These are phyloP conservation scores for Achroia grisella DNA, from an alignment of 1,140 invertebrate genomes.

Conservation along the genomic window DNA sequence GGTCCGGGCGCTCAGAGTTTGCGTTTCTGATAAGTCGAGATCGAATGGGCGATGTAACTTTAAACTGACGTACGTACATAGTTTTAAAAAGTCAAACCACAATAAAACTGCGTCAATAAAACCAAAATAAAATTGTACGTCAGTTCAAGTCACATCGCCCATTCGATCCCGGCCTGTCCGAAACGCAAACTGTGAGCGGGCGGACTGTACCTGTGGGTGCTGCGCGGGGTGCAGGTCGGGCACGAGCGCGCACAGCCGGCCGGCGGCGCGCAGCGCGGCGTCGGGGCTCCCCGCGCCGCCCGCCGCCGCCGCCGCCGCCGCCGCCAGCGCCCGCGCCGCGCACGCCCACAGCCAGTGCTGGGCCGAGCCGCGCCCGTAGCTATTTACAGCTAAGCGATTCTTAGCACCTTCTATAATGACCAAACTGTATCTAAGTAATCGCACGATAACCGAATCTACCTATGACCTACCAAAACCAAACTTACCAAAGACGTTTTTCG, in stretches of 20 bases:
- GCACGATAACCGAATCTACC: not conserved
- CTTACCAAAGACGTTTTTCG: no score
- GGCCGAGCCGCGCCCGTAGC: constrained; percentile 27
- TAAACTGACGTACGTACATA: no score
- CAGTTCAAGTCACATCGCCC: no score
- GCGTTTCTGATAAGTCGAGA: no score
- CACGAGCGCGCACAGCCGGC: constrained; percentile 18
- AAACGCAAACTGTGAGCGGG: no score
- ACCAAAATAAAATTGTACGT: no score
- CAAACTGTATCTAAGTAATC: not conserved
- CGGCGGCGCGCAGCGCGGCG: constrained; percentile 33
- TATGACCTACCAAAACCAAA: no score
- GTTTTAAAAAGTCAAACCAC: no score
- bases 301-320: constrained; percentile 17
- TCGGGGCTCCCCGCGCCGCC: constrained; percentile 18
- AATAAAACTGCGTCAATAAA: no score
- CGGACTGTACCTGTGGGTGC: constrained; percentile 38
- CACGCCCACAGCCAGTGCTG: constrained; percentile 42
- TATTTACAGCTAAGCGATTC: constrained; percentile 26
- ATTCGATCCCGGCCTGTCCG: no score
- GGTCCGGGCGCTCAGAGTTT: no score
- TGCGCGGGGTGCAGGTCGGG: constrained; percentile 28
- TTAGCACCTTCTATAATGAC: constrained; percentile 23
- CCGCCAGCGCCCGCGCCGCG: constrained; percentile 8
- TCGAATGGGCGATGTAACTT: no score